Base-by-base conservation (phyloP, 2,888 invertebrate species). In the Drosophila siamana region DNA sequence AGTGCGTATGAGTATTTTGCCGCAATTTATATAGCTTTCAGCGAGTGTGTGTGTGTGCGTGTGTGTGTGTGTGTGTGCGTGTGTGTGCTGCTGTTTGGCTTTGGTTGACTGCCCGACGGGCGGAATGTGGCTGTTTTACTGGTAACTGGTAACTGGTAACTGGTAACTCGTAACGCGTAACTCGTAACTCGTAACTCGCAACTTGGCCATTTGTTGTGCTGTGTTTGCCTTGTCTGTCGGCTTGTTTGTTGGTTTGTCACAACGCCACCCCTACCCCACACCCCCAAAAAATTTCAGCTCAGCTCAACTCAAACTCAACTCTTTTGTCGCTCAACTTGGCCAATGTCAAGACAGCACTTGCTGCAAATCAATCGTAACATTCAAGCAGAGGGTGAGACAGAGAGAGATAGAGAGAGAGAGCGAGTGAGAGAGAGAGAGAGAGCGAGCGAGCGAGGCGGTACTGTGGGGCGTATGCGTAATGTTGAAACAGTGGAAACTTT, bases 1-100 rank as follows among this genome's bases (percentile, higher is more conserved):
- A 64, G 56, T 74, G 76, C 76, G 76, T 78, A 77, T 77, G 66
- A 66, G 78, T 74, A 78, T 69, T 78, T 66, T 59, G 57, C 50
- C 70, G 65, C 62, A 74, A 76, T 70, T 66, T 74, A 76, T 74
- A 69, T 78, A 69, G 69, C 74, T 68, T 63, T 68, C 63, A 63
- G 28, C 52, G 41, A 22, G 28, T 36, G 47, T 13, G 24, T n/a
- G 33, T 52, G 47, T 24, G 30, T 28, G 28, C 16, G 48, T 16
- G 22, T 16, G 43, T 43, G 43, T 55, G 43, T 55, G 48, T 50
- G 19, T 57, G 26, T 28, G 22, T 30, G 28, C 41, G 43, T 36
- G 30, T 48, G 50, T 61, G 44, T 36, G 59, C 26, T 74, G 57
- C 47, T 78, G 78, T 74, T 75, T 78, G 69, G 78, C 74, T 75